A percentile compares a stretch with the other conserved stretches of the same genome.
phyloP scores from a whole-genome alignment of 2,113 vertebrate genomes.

The Hypocryptadius cinnamomeus region DNA sequence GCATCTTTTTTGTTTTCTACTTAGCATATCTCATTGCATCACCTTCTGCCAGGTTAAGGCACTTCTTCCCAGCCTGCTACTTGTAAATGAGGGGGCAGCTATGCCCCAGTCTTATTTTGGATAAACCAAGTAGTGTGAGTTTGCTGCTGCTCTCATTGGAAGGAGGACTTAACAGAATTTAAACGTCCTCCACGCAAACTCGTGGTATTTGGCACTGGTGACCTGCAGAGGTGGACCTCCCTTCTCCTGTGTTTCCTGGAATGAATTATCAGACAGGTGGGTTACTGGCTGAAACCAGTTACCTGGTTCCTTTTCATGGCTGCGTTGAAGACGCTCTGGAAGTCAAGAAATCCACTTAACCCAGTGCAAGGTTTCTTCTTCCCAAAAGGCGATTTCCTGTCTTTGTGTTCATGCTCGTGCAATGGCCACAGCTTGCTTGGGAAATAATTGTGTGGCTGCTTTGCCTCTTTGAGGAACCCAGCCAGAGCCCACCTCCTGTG shows the following conservation, averaged over 20 bases:
- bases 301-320: background rate
- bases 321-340: background rate
- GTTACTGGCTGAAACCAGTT: accelerated
- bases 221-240: background rate
- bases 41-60: background rate
- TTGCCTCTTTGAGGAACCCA: background rate
- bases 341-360: background rate
- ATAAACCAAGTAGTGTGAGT: background rate
- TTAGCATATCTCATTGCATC: background rate
- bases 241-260: background rate
- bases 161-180: background rate
- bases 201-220: background rate
- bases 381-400: background rate
- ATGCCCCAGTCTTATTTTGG: background rate
- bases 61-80: background rate
- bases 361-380: background rate
- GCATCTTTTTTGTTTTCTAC: background rate
- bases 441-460: background rate
- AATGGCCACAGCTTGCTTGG: background rate
- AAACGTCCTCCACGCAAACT: background rate
- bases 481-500: background rate
- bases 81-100: background rate
- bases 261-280: background rate
- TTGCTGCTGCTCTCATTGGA: background rate
- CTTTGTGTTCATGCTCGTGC: background rate